Conservation (phyloP, 30 jellyfish, hydroid and myxozoan species). For the Nemopilema nomurai region DNA sequence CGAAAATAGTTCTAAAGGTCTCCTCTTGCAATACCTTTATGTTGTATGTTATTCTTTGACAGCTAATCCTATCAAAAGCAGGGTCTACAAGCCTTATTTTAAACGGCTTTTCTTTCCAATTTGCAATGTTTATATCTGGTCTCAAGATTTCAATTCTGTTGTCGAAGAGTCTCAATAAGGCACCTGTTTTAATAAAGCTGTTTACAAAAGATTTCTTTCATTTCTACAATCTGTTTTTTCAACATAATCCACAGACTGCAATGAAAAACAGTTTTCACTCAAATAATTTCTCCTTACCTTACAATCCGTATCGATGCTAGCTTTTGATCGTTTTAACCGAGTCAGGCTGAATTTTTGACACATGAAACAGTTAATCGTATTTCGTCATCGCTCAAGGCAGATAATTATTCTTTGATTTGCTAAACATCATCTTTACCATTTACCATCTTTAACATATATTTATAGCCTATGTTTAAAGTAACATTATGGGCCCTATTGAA, state of each 20-base stretch:
- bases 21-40: background rate
- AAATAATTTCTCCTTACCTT: background rate
- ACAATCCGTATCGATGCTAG: background rate
- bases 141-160: background rate
- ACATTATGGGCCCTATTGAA: too few relatives aligned
- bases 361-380: too few relatives aligned
- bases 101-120: background rate
- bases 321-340: background rate
- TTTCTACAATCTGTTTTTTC: background rate
- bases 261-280: background rate
- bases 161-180: conserved; percentile 3
- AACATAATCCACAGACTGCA: background rate
- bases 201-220: background rate
- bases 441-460: too few relatives aligned
- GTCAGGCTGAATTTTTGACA: background rate
- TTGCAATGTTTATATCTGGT: background rate
- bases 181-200: conserved; percentile 4
- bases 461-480: too few relatives aligned
- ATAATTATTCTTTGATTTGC: too few relatives aligned
- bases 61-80: background rate
- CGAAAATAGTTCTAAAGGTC: too few relatives aligned
- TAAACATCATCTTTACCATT: too few relatives aligned
- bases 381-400: too few relatives aligned
- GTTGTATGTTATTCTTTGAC: background rate
- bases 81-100: background rate